phyloP scores from a whole-genome alignment of 2,888 invertebrate genomes.

The Eupithecia dodoneata region DNA sequence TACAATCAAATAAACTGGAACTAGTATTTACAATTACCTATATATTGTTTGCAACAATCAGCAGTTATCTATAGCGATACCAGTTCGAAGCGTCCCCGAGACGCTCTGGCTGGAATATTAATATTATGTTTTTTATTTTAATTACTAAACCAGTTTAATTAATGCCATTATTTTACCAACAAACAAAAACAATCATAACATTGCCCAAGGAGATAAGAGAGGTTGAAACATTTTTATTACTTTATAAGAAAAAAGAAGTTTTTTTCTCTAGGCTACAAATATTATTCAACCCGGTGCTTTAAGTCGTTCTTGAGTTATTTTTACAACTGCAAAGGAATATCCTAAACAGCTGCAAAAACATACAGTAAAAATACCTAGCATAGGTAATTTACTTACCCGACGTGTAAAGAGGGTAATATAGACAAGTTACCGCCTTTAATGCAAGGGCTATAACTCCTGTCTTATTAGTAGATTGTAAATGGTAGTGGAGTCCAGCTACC shows the following conservation, averaged over 20 bases:
- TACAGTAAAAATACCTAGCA: background rate
- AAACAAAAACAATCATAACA: background rate
- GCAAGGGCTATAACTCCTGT: conserved; percentile 20
- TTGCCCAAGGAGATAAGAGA: background rate
- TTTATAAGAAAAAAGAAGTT: background rate
- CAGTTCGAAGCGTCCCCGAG: too few relatives aligned
- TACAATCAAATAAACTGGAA: too few relatives aligned
- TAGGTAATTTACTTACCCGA: background rate
- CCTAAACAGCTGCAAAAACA: background rate
- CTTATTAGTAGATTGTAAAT: conserved; percentile 27
- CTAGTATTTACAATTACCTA: too few relatives aligned
- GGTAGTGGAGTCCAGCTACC: conserved; percentile 6
- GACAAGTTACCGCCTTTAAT: conserved; percentile 6
- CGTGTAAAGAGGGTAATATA: conserved; percentile 10
- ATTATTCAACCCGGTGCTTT: background rate
- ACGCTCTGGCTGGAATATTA: too few relatives aligned
- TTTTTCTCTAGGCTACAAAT: background rate
- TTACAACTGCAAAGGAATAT: background rate
- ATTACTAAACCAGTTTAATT: too few relatives aligned
- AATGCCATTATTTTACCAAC: background rate
- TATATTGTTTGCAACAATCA: too few relatives aligned
- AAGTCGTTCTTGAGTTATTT: conserved; percentile 3
- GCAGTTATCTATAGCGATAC: too few relatives aligned
- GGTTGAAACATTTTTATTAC: background rate
- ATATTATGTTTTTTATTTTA: too few relatives aligned